phyloP scores from a whole-genome alignment of 1,140 invertebrate species.

The Eumeta japonica region DNA sequence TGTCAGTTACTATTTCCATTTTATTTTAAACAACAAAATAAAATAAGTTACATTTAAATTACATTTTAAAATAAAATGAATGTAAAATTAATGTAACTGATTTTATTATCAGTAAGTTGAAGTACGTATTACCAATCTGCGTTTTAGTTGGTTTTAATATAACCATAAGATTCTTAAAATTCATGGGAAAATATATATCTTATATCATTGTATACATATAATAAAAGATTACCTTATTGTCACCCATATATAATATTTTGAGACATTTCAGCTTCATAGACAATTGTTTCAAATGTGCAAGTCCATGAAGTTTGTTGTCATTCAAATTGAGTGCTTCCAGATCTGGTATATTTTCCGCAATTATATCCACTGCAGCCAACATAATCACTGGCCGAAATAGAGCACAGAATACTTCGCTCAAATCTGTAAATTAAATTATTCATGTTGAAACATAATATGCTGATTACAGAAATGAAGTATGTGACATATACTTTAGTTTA shows the following conservation, averaged over 20 bases:
- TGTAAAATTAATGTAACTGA: no score
- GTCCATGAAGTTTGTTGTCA: constrained; percentile 72
- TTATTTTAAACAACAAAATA: constrained; percentile 1
- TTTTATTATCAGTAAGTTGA: no score
- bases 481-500: not conserved
- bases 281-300: constrained; percentile 67
- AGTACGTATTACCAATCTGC: no score
- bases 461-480: no score
- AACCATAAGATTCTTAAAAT: not conserved
- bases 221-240: constrained; percentile 72
- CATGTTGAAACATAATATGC: not conserved
- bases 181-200: not conserved
- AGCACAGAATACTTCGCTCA: constrained; percentile 71
- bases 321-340: constrained; percentile 79
- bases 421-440: constrained; percentile 62
- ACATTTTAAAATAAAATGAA: no score
- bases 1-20: no score
- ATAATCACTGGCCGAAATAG: constrained; percentile 73
- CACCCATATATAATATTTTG: constrained; percentile 76
- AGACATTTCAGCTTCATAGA: constrained; percentile 68
- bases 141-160: no score
- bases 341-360: constrained; percentile 78
- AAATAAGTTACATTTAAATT: not conserved
- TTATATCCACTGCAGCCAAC: constrained; percentile 71
- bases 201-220: constrained; percentile 2